A percentile compares a stretch with the other conserved stretches of the same genome.
Conservation (phyloP, 2,113 vertebrate genomes). For the Loxodonta africana region DNA sequence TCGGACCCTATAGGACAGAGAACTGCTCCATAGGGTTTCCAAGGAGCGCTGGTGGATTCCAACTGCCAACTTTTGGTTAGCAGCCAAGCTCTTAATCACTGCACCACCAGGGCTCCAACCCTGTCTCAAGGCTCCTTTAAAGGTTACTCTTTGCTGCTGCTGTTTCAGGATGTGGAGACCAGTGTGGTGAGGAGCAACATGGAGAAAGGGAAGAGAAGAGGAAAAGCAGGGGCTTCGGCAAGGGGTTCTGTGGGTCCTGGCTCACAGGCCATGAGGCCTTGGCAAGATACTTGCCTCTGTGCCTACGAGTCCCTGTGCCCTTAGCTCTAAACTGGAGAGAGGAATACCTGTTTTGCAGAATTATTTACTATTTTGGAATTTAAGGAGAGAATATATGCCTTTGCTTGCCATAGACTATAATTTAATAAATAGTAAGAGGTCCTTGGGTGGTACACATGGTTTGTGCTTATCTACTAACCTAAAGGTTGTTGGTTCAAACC, state of each 20-base stretch:
- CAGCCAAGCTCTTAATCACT: no score
- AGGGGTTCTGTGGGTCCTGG: neutral
- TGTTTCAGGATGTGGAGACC: neutral
- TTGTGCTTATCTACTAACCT: no score
- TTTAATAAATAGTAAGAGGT: neutral
- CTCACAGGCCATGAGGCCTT: neutral
- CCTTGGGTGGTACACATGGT: no score
- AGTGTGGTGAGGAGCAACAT: fast-evolving
- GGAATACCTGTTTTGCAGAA: neutral
- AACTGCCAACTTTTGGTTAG: no score
- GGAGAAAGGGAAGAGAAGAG: neutral
- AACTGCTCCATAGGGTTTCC: no score
- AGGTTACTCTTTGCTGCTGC: neutral
- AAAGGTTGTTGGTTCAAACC: neutral
- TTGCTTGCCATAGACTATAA: neutral
- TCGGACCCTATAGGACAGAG: no score
- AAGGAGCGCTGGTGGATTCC: no score
- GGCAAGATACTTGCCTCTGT: neutral
- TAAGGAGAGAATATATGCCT: neutral
- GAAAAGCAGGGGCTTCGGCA: neutral
- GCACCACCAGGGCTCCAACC: no score
- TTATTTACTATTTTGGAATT: neutral
- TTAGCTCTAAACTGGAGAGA: neutral
- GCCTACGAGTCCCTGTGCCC: neutral
- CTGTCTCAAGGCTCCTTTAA: neutral